Conservation (phyloP, 2,888 invertebrate species). For the Proisotoma minuta region DNA sequence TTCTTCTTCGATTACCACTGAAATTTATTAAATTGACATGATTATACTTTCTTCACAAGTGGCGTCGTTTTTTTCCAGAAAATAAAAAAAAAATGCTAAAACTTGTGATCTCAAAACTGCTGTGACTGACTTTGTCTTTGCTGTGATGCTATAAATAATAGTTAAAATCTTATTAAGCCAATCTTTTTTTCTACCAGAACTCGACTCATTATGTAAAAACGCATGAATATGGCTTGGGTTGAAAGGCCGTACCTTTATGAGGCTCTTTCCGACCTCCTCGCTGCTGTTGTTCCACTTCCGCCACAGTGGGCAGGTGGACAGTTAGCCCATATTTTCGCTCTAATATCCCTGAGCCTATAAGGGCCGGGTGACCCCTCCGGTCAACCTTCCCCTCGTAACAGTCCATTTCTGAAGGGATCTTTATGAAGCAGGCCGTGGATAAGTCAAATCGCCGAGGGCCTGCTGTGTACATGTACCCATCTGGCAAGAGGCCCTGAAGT, state of each 20-base stretch:
- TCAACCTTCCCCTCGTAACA: slow-evolving; percentile 42
- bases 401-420: slow-evolving; percentile 40
- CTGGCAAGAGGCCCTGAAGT: slow-evolving; percentile 37
- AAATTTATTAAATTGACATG: too few species aligned
- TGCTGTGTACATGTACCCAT: slow-evolving; percentile 21
- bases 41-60: slow-evolving; percentile 6
- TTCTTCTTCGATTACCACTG: too few species aligned
- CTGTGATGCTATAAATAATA: too few species aligned
- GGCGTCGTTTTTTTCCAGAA: neutral
- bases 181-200: too few species aligned
- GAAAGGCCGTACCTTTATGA: too few species aligned
- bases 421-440: slow-evolving; percentile 37
- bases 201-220: too few species aligned
- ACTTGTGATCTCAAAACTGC: too few species aligned
- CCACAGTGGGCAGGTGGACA: slow-evolving; percentile 39
- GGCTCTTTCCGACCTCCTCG: slow-evolving; percentile 33
- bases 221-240: too few species aligned
- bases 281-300: too few species aligned
- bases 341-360: slow-evolving; percentile 38
- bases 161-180: too few species aligned
- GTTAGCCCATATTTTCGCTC: slow-evolving; percentile 41
- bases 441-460: slow-evolving; percentile 31
- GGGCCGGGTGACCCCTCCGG: slow-evolving; percentile 35
- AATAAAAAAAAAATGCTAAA: too few species aligned
- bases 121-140: too few species aligned